Evolutionary conservation across 1,140 invertebrate genomes (phyloP).

Genomic region (Atta cephalotes): DNA sequence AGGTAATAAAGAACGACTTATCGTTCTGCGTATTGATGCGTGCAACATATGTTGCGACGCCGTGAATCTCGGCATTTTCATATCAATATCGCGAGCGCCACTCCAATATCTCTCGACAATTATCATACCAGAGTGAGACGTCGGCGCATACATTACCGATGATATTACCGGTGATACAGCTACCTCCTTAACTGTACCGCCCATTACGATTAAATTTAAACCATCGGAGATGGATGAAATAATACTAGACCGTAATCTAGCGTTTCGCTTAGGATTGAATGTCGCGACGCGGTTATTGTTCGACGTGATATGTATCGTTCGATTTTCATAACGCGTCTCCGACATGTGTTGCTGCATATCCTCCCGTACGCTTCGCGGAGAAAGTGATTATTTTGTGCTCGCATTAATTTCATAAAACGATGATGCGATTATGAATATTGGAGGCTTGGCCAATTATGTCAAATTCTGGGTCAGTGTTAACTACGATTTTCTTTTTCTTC

Average conservation of each 20-base stretch:
- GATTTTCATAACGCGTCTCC: slow-evolving; percentile 3
- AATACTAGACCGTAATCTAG: slow-evolving; percentile 35
- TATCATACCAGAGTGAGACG: slow-evolving; percentile 43
- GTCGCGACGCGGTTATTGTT: slow-evolving; percentile 2
- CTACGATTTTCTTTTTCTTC: neutral
- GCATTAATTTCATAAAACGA: neutral
- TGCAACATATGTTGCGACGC: slow-evolving; percentile 40
- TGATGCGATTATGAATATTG: neutral
- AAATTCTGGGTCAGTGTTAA: slow-evolving; percentile 6
- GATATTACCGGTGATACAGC: slow-evolving; percentile 55
- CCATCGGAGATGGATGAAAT: slow-evolving; percentile 23
- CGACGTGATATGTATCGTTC: neutral
- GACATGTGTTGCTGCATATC: neutral
- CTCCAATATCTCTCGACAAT: slow-evolving; percentile 23
- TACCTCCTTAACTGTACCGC: slow-evolving; percentile 62
- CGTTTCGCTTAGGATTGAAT: slow-evolving; percentile 19
- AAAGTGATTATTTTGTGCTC: slow-evolving; percentile 42
- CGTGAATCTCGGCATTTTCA: slow-evolving; percentile 52
- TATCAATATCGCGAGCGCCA: slow-evolving; percentile 36
- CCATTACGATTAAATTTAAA: slow-evolving; percentile 59
- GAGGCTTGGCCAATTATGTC: neutral
- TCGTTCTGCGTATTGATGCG: slow-evolving; percentile 53
- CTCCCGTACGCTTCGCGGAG: neutral
- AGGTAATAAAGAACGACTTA: slow-evolving; percentile 72
- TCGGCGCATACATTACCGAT: slow-evolving; percentile 46